Evolutionary conservation across 1,140 invertebrate species (phyloP).

Genomic region (Trialeurodes vaporariorum): DNA sequence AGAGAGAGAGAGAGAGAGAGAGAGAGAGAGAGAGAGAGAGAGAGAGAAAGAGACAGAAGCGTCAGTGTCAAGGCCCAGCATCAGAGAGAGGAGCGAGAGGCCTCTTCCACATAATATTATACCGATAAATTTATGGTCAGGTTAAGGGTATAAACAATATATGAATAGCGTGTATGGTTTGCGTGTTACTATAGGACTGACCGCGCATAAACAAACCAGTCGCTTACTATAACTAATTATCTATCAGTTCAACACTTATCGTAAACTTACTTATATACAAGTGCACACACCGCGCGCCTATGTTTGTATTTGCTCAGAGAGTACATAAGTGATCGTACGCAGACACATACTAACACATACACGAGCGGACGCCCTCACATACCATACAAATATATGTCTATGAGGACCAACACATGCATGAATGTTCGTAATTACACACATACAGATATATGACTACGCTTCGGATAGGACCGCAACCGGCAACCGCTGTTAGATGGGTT

Average conservation of each 20-base stretch:
- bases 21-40: background rate
- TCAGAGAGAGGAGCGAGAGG: background rate
- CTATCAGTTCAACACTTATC: background rate
- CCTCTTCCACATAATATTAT: background rate
- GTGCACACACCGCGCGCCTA: background rate
- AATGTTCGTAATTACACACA: background rate
- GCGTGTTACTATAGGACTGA: background rate
- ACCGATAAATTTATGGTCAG: background rate
- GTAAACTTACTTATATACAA: slow-evolving; percentile 1
- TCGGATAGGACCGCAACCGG: too few relatives aligned
- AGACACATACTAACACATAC: too few relatives aligned
- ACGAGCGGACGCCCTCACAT: too few relatives aligned
- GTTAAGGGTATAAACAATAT: background rate
- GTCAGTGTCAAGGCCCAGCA: background rate
- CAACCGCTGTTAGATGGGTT: too few relatives aligned
- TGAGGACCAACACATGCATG: background rate
- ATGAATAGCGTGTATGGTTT: background rate
- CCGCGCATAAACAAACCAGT: background rate
- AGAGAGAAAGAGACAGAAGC: background rate
- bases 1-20: background rate
- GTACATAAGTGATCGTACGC: background rate
- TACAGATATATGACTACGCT: too few relatives aligned
- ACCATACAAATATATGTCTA: background rate
- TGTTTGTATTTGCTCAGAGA: background rate
- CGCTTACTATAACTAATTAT: slow-evolving; percentile 1